Evolutionary conservation across 2,797 vertebrate species (phyloP), one percentile per base, ranked within the genome.

Genomic region (Limnodromus scolopaceus): DNA sequence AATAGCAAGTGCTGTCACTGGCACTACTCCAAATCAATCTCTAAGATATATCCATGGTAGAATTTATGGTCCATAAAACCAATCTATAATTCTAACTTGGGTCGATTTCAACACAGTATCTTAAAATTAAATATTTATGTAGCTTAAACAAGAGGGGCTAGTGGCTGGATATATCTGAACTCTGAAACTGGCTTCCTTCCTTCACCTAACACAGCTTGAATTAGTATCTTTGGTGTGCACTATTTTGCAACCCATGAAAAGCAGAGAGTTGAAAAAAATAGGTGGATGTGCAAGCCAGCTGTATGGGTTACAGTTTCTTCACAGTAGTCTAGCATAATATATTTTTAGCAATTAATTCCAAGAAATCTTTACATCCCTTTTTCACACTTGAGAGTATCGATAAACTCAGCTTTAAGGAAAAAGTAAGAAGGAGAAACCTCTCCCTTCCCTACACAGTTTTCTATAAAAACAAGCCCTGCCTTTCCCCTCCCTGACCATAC

Each of bases 71-170:
- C 38, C 72, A 58, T 49, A 85, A 79, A 85, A 57, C 10, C 9
- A 34, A 43, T 71, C 64, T 72, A 45, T 64, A 83, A 57, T 48
- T 63, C 27, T 69, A 39, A n/a, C 17, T 85, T 36, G 6, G 38
- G 60, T 53, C 38, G 34, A 66, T 91, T 94, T 75, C 91, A 81
- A 39, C 39, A 43, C 2, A 57, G 28, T 23, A 70, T 12, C 32
- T 87, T 74, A 55, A 63, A 70, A 66, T 79, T 36, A 90, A 85
- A 74, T 82, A 87, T 84, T 87, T 82, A 43, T 60, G 18, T 36
- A 69, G 22, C 36, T 89, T 70, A 66, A 94, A 72, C 2, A 7
- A 28, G 53, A 79, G 25, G 27, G 30, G 25, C n/a, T 57, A 61
- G 41, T 41, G 48, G 36, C 16, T 63, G 11, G 9, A 72, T 82